These are phyloP conservation scores for Stercorarius parasiticus DNA, from an alignment of 2,113 vertebrate genomes.

Conservation along the genomic window DNA sequence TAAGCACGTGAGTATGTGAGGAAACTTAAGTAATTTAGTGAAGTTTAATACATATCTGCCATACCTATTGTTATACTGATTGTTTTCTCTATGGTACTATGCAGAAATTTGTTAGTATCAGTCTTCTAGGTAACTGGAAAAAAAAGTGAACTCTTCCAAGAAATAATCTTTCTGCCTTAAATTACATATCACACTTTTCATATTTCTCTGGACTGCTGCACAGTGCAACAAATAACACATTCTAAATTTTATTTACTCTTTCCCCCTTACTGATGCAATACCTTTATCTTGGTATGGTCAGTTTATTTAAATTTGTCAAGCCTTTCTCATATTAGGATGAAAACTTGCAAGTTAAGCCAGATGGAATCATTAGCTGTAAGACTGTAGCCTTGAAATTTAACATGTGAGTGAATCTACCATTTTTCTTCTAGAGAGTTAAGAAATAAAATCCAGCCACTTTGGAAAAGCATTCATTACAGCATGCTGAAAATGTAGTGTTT, in stretches of 20 bases:
- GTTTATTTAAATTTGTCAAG: neutral
- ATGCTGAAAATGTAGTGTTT: neutral
- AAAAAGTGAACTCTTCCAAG: neutral
- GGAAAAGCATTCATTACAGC: neutral
- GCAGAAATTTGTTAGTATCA: neutral
- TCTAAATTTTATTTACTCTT: neutral
- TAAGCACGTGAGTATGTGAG: neutral
- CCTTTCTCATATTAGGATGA: neutral
- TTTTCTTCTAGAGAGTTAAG: neutral
- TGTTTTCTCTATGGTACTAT: neutral
- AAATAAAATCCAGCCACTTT: neutral
- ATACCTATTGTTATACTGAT: neutral
- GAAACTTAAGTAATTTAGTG: neutral
- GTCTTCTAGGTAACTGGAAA: neutral
- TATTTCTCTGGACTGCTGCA: neutral
- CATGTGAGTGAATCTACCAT: neutral
- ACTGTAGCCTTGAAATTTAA: neutral
- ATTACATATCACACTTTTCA: neutral
- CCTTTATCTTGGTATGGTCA: neutral
- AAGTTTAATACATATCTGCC: neutral
- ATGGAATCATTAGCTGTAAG: neutral
- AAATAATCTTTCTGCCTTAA: neutral
- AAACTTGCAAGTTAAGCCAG: neutral
- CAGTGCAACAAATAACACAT: neutral
- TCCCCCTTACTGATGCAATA: neutral